A percentile compares a stretch with the other conserved stretches of the same genome.
These are phyloP conservation scores for Paedocypris micromegethes DNA, from an alignment of 2,797 vertebrate species.

Conservation along the genomic window DNA sequence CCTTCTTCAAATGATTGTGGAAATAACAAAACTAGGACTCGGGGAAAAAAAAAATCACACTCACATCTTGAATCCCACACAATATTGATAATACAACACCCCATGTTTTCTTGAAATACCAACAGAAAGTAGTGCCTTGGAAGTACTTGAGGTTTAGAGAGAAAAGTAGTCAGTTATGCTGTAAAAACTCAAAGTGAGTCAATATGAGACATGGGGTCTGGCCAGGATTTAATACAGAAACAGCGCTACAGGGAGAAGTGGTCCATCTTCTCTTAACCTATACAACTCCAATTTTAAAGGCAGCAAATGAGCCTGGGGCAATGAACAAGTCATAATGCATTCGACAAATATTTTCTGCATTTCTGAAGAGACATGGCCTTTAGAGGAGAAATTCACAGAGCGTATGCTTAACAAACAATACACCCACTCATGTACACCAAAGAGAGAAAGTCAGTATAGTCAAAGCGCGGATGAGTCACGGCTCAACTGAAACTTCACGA, in stretches of 20 bases:
- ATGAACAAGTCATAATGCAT: slow-evolving; percentile 76
- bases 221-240: slow-evolving; percentile 53
- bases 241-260: slow-evolving; percentile 61
- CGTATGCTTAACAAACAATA: slow-evolving; percentile 73
- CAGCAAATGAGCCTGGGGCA: slow-evolving; percentile 67
- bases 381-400: slow-evolving; percentile 71
- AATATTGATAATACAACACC: neutral
- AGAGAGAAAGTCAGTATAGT: slow-evolving; percentile 30
- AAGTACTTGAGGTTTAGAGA: slow-evolving; percentile 16
- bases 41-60: no score
- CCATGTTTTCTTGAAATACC: neutral
- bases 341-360: slow-evolving; percentile 77
- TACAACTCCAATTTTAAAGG: slow-evolving; percentile 68
- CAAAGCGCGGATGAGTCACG: slow-evolving; percentile 42
- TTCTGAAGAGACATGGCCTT: slow-evolving; percentile 72
- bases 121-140: slow-evolving; percentile 18
- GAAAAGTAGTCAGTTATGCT: slow-evolving; percentile 31
- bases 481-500: slow-evolving; percentile 38
- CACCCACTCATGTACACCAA: slow-evolving; percentile 67
- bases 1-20: no score
- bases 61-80: no score
- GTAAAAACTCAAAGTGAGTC: neutral
- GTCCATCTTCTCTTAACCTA: slow-evolving; percentile 69
- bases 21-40: no score
- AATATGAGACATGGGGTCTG: slow-evolving; percentile 18